phyloP scores from a whole-genome alignment of 2,113 vertebrate genomes.

The Microtus montanus region DNA sequence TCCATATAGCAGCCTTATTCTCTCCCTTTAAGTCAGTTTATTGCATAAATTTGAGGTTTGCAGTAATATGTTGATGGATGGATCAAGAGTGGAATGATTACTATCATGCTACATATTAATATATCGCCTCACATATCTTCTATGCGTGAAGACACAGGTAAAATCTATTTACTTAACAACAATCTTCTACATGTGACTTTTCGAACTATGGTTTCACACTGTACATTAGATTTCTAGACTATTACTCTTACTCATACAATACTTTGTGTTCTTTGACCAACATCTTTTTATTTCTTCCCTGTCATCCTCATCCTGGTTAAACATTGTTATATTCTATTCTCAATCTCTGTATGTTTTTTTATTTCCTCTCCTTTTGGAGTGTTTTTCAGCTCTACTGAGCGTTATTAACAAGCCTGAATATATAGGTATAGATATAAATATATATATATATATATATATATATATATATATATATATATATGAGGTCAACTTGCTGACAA shows the following conservation, averaged over 20 bases:
- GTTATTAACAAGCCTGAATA: not conserved
- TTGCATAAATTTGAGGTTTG: not conserved
- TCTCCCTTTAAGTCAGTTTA: not conserved
- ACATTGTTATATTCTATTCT: not conserved
- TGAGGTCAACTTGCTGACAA: not conserved
- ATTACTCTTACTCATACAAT: not conserved
- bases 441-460: not conserved
- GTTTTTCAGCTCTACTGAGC: not conserved
- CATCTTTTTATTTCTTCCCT: not conserved
- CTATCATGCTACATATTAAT: not conserved
- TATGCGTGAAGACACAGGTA: not conserved
- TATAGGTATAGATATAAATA: not conserved
- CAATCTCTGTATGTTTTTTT: not conserved
- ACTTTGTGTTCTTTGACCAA: not conserved
- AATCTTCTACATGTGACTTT: accelerated
- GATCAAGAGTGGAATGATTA: not conserved
- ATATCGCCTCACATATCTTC: not conserved
- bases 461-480: too few species aligned
- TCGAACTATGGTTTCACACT: not conserved
- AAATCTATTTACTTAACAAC: not conserved
- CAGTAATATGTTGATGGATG: not conserved
- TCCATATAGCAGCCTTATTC: not conserved
- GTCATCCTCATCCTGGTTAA: not conserved
- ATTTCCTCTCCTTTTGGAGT: not conserved
- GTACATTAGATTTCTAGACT: not conserved